These are phyloP conservation scores for Taenaris catops DNA, from an alignment of 2,888 invertebrate genomes.

Conservation along the genomic window DNA sequence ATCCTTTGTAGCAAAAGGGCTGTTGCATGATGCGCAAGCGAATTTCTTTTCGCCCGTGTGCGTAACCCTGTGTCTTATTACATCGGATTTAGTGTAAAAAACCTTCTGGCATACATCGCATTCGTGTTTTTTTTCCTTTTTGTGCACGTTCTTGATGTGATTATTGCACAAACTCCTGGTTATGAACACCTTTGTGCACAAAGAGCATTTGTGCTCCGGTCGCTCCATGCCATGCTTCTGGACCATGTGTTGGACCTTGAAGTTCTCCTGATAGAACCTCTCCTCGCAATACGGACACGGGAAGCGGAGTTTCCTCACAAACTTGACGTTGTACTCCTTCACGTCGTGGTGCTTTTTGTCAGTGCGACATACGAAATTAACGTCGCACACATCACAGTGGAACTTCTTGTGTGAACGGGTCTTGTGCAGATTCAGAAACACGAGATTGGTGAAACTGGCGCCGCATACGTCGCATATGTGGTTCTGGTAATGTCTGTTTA, in stretches of 20 bases:
- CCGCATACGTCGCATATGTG: conserved; percentile 65
- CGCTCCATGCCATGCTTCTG: conserved; percentile 45
- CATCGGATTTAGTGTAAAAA: conserved; percentile 60
- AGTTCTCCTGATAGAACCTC: conserved; percentile 50
- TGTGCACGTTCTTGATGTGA: conserved; percentile 57
- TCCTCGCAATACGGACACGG: conserved; percentile 49
- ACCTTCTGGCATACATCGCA: conserved; percentile 54
- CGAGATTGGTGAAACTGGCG: conserved; percentile 53
- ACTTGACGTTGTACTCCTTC: conserved; percentile 30
- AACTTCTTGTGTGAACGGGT: conserved; percentile 42
- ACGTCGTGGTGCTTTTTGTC: conserved; percentile 39
- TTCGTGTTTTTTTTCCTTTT: conserved; percentile 55
- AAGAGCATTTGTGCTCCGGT: conserved; percentile 47
- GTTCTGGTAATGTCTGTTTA: conserved; percentile 62
- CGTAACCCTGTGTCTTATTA: conserved; percentile 47
- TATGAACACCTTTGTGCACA: conserved; percentile 53
- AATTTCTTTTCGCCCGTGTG: conserved; percentile 58
- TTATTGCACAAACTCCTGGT: conserved; percentile 56
- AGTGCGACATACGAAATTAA: conserved; percentile 33
- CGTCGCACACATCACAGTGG: conserved; percentile 40
- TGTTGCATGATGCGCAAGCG: conserved; percentile 44
- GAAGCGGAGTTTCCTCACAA: conserved; percentile 42
- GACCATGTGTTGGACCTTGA: conserved; percentile 41
- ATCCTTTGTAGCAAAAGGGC: conserved; percentile 53
- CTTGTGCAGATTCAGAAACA: conserved; percentile 56